Evolutionary conservation across 2,888 invertebrate species (phyloP).

Genomic region (Parapristionchus giblindavisi): DNA sequence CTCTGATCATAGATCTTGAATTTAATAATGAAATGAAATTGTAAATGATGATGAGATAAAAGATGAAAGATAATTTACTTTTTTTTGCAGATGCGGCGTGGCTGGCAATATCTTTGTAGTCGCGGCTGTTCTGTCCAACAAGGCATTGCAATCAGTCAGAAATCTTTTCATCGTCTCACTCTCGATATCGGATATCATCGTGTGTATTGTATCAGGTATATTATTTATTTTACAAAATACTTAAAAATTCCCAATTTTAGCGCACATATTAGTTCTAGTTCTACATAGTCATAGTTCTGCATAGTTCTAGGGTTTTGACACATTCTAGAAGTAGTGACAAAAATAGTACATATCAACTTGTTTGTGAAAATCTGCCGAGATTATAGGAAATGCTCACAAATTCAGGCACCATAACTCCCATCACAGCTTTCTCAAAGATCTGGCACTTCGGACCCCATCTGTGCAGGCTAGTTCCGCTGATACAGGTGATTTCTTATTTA

Average conservation of each 20-base stretch:
- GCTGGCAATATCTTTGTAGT: conserved; percentile 65
- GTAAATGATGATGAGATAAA: background rate
- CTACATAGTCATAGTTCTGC: too few relatives aligned
- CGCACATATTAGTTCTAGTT: too few relatives aligned
- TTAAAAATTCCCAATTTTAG: too few relatives aligned
- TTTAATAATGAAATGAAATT: background rate
- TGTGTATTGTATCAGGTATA: conserved; percentile 80
- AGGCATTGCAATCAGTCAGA: conserved; percentile 61
- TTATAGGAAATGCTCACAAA: too few relatives aligned
- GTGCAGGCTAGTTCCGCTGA: conserved; percentile 90
- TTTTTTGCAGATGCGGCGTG: conserved; percentile 61
- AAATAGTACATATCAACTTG: too few relatives aligned
- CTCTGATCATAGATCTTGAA: background rate
- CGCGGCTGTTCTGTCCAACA: conserved; percentile 47
- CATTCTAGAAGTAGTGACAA: too few relatives aligned
- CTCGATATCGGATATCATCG: conserved; percentile 83
- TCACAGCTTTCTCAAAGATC: conserved; percentile 86
- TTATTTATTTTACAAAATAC: too few relatives aligned
- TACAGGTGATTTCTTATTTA: conserved; percentile 76
- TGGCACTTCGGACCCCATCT: conserved; percentile 92
- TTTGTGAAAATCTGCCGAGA: too few relatives aligned
- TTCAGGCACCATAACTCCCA: conserved; percentile 93
- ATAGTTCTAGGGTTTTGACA: too few relatives aligned
- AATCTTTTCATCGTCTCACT: conserved; percentile 68
- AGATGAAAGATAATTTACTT: background rate